These are phyloP conservation scores for Pseudochromis fuscus DNA, from an alignment of 2,797 vertebrate species.

Conservation along the genomic window DNA sequence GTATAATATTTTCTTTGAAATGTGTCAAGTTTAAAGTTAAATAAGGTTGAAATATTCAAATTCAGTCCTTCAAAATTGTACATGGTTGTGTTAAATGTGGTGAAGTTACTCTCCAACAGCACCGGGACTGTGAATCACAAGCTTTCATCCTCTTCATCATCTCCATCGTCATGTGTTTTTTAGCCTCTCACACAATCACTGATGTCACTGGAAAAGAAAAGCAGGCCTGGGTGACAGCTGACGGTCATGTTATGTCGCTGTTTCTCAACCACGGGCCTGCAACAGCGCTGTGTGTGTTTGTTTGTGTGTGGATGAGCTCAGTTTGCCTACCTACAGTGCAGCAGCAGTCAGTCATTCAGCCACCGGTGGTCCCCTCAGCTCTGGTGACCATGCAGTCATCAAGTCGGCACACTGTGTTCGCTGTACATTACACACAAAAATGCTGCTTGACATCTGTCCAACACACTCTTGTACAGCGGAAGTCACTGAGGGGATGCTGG, in stretches of 20 bases:
- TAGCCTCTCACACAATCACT: slow-evolving; percentile 42
- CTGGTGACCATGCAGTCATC: slow-evolving; percentile 58
- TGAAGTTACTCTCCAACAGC: slow-evolving; percentile 11
- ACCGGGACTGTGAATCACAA: slow-evolving; percentile 53
- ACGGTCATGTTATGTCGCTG: slow-evolving; percentile 59
- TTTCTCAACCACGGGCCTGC: slow-evolving; percentile 44
- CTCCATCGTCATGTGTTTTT: slow-evolving; percentile 56
- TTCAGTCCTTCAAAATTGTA: background rate
- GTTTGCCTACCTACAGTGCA: slow-evolving; percentile 34
- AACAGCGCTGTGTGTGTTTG: slow-evolving; percentile 21
- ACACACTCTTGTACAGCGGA: slow-evolving; percentile 11
- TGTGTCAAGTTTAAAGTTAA: too few species aligned
- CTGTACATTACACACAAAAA: slow-evolving; percentile 35
- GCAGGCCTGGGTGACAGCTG: slow-evolving; percentile 45
- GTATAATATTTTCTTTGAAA: too few species aligned
- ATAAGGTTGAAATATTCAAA: too few species aligned
- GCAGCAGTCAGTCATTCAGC: slow-evolving; percentile 43
- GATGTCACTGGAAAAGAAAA: slow-evolving; percentile 37
- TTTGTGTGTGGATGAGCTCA: slow-evolving; percentile 49
- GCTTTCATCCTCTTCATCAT: slow-evolving; percentile 21
- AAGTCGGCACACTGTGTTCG: slow-evolving; percentile 15
- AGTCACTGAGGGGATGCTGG: slow-evolving; percentile 28
- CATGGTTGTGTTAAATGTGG: background rate
- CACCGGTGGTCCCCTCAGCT: slow-evolving; percentile 40
- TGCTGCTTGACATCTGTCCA: slow-evolving; percentile 56